A percentile compares a stretch with the other conserved stretches of the same genome.
These are phyloP conservation scores for Thryonomys swinderianus DNA, from an alignment of 2,113 vertebrate genomes.

Conservation along the genomic window DNA sequence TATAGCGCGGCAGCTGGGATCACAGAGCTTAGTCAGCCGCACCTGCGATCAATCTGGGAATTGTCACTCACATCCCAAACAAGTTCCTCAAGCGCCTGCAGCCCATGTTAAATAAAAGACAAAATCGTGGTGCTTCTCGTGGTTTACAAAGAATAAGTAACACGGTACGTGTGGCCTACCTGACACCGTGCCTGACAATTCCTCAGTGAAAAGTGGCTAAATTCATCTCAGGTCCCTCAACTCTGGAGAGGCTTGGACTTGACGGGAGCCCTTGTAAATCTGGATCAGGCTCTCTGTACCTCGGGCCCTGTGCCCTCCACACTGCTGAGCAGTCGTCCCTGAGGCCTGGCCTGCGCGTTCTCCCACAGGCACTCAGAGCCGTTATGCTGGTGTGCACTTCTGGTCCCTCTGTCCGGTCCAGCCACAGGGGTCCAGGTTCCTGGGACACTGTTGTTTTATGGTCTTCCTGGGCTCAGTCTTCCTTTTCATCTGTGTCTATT, in stretches of 20 bases:
- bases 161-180: background rate
- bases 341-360: background rate
- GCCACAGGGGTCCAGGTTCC: background rate
- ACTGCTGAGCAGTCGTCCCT: background rate
- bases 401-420: background rate
- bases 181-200: background rate
- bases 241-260: background rate
- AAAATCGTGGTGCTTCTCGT: background rate
- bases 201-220: background rate
- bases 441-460: background rate
- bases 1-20: background rate
- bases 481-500: background rate
- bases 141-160: background rate
- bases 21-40: background rate
- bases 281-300: background rate
- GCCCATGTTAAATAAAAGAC: conserved; percentile 1
- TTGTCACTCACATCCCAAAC: background rate
- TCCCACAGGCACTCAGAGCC: background rate
- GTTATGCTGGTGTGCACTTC: background rate
- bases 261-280: background rate
- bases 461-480: background rate
- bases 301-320: background rate
- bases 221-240: background rate
- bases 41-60: background rate
- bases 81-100: background rate